These are phyloP conservation scores for Heliconius erato DNA, from an alignment of 2,888 invertebrate species.

Conservation along the genomic window DNA sequence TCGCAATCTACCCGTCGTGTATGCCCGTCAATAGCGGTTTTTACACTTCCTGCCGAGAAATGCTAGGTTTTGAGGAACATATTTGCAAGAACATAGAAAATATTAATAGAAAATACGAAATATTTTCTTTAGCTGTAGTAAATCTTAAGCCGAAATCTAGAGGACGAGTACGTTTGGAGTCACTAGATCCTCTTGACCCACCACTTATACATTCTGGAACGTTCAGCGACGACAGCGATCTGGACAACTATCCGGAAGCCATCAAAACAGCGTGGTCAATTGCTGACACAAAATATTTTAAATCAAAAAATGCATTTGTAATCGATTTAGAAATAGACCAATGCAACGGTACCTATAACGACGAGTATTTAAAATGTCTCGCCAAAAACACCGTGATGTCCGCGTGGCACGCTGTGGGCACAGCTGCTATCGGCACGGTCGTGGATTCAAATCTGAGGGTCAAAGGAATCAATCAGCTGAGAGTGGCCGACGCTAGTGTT, in stretches of 20 bases:
- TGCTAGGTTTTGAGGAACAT: slow-evolving; percentile 62
- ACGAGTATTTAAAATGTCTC: slow-evolving; percentile 78
- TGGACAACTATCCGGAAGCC: slow-evolving; percentile 64
- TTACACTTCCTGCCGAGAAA: slow-evolving; percentile 58
- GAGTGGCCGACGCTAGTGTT: slow-evolving; percentile 76
- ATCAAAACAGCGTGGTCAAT: slow-evolving; percentile 63
- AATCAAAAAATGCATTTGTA: slow-evolving; percentile 60
- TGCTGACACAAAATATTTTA: slow-evolving; percentile 66
- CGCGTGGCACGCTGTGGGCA: slow-evolving; percentile 78
- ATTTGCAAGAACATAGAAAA: slow-evolving; percentile 63
- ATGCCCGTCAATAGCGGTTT: slow-evolving; percentile 57
- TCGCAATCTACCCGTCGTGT: slow-evolving; percentile 73
- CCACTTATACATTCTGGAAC: slow-evolving; percentile 73
- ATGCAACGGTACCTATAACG: slow-evolving; percentile 60
- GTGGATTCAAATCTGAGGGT: slow-evolving; percentile 67
- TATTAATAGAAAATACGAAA: slow-evolving; percentile 62
- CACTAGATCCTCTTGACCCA: slow-evolving; percentile 60
- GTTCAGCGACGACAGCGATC: slow-evolving; percentile 64
- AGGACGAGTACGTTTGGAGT: slow-evolving; percentile 65
- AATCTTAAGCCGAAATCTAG: slow-evolving; percentile 73
- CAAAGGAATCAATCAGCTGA: slow-evolving; percentile 60
- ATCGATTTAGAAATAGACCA: slow-evolving; percentile 61
- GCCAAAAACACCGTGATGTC: slow-evolving; percentile 66
- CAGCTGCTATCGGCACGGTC: slow-evolving; percentile 72
- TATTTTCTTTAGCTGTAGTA: slow-evolving; percentile 68